Evolutionary conservation across 2,113 vertebrate genomes (phyloP), one percentile per base, ranked within the genome.

Genomic region (Mormoops blainvillei): DNA sequence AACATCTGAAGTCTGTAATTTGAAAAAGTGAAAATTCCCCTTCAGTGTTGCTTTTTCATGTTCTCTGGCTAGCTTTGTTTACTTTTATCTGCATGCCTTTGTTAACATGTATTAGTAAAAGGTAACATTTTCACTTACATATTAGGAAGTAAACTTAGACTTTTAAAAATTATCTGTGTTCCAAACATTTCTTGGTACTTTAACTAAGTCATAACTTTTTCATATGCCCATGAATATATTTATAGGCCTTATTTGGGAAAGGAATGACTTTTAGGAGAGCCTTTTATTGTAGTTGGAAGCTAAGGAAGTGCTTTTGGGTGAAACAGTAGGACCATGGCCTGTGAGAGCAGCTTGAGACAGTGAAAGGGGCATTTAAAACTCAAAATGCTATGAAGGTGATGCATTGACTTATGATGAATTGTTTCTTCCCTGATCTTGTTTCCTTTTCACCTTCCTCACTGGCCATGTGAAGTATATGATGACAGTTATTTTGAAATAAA

Each of bases 151-250:
- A 80, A 94, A 92, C 14, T 77, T 91, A 68, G 20, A 15, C 22
- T 88, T 26, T 38, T 22, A n/a, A n/a, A 80, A 74, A 77, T 56
- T 14, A 74, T 89, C 43, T 38, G 7, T 89, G 63, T 83, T 93
- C 68, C n/a, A 86, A 65, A 84, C 38, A 85, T 93, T 68, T 85
- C 68, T 48, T 89, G 31, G 76, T 81, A 82, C 91, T 94, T 97
- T 78, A 85, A 68, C 71, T 90, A 82, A 89, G 45, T 20, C 22
- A 65, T 78, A 52, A 86, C 43, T 80, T 95, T 92, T 84, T 68
- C 63, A 56, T 54, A 63, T 68, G 48, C 31, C 38, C 54, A 18
- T 61, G n/a, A 50, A 20, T 68, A 54, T 94, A 73, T 67, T 73
- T 94, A 63, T 58, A 50, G 36, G 54, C 18, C 50, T 88, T 81